Evolutionary conservation across 2,113 vertebrate genomes (phyloP).

Genomic region (Stegostoma tigrinum): DNA sequence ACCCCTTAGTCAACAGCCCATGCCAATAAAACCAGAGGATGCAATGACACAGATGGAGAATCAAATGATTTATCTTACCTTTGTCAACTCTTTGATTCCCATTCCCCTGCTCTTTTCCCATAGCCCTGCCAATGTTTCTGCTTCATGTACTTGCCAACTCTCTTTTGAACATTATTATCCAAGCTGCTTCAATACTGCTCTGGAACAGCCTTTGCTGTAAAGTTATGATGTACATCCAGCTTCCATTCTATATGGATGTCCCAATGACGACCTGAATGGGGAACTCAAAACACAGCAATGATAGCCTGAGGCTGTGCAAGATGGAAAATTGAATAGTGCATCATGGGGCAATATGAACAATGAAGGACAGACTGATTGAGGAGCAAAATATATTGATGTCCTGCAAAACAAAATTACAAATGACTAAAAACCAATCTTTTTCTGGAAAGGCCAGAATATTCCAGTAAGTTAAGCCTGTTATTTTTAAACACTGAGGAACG

Average conservation of each 20-base stretch:
- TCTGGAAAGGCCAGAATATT: background rate
- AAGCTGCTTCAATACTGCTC: background rate
- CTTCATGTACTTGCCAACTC: background rate
- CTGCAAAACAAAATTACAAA: background rate
- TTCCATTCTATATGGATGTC: background rate
- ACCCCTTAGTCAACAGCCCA: too few species aligned
- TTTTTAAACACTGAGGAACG: too few species aligned
- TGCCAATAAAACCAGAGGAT: background rate
- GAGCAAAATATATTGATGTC: background rate
- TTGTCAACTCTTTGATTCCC: background rate
- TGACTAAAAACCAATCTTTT: too few species aligned
- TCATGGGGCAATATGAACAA: background rate
- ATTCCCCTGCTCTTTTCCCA: background rate
- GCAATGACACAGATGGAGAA: background rate
- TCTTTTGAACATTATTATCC: background rate
- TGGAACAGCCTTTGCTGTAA: background rate
- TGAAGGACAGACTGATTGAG: background rate
- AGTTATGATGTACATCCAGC: background rate
- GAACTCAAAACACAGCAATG: too few species aligned
- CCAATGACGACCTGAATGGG: background rate
- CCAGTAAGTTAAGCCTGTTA: background rate
- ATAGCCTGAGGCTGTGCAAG: background rate
- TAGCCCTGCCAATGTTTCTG: background rate
- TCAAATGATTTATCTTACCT: background rate
- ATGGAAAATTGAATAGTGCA: background rate